A percentile compares a stretch with the other conserved stretches of the same genome.
Conservation (phyloP, 2,113 vertebrate species). For the Odocoileus virginianus region DNA sequence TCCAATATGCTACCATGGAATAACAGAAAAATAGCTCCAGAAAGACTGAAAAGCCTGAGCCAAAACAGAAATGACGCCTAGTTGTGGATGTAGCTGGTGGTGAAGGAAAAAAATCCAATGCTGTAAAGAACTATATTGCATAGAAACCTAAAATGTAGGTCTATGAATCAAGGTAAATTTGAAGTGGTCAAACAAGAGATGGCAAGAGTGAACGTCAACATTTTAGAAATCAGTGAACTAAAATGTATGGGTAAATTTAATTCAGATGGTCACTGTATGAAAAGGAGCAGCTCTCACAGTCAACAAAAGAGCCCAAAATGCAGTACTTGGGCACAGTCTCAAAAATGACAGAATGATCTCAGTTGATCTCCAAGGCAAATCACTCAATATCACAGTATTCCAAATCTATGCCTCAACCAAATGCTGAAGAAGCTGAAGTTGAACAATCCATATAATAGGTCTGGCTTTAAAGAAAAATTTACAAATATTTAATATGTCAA, state of each 20-base stretch:
- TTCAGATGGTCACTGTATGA: not conserved
- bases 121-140: not conserved
- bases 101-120: not conserved
- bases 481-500: not conserved
- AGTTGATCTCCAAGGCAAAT: not conserved
- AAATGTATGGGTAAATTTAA: not conserved
- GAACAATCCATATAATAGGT: not conserved
- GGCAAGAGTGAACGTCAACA: not conserved
- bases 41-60: not conserved
- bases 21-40: not conserved
- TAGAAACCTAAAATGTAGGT: not conserved
- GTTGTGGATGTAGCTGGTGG: not conserved
- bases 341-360: not conserved
- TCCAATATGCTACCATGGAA: not conserved
- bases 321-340: not conserved
- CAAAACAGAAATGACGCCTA: not conserved
- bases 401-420: not conserved
- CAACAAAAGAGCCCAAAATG: not conserved
- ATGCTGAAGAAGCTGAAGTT: not conserved
- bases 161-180: not conserved
- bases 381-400: not conserved
- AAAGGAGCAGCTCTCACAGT: not conserved
- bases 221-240: not conserved
- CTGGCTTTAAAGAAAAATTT: not conserved
- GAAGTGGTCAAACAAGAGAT: not conserved